Percentiles rank a stretch among this genome's conserved stretches.
Conservation (phyloP, 2,888 invertebrate species). For the Phalera bucephala region DNA sequence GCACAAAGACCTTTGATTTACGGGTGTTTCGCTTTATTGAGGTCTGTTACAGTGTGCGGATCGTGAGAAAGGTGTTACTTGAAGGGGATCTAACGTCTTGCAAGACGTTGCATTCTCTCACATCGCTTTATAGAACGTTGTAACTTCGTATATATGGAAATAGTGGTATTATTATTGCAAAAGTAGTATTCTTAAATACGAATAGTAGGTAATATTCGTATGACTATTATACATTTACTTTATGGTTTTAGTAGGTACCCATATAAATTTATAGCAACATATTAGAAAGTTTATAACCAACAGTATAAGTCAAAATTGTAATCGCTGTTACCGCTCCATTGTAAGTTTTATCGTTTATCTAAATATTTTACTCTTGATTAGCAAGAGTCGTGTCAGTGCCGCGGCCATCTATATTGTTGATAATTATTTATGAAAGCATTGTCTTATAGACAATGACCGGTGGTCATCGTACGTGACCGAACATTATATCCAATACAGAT, state of each 20-base stretch:
- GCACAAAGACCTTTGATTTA: conserved; percentile 76
- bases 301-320: too few species aligned
- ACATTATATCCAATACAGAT: conserved; percentile 18
- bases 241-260: too few species aligned
- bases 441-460: conserved; percentile 55
- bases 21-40: conserved; percentile 70
- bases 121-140: too few species aligned
- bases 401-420: conserved; percentile 31
- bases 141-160: too few species aligned
- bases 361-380: conserved; percentile 27
- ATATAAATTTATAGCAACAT: too few species aligned
- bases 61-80: conserved; percentile 72
- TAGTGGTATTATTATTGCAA: too few species aligned
- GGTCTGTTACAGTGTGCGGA: conserved; percentile 69
- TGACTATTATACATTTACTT: too few species aligned
- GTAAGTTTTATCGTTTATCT: conserved; percentile 3
- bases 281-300: too few species aligned
- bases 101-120: conserved; percentile 48
- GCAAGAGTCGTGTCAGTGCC: conserved; percentile 26
- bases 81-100: conserved; percentile 60
- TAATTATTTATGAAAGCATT: conserved; percentile 60
- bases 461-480: conserved; percentile 42
- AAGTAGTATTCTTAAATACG: too few species aligned
- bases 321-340: too few species aligned
- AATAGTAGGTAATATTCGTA: too few species aligned